Base-by-base conservation (phyloP, 1,140 invertebrate species). In the Drosophila mojavensis region DNA sequence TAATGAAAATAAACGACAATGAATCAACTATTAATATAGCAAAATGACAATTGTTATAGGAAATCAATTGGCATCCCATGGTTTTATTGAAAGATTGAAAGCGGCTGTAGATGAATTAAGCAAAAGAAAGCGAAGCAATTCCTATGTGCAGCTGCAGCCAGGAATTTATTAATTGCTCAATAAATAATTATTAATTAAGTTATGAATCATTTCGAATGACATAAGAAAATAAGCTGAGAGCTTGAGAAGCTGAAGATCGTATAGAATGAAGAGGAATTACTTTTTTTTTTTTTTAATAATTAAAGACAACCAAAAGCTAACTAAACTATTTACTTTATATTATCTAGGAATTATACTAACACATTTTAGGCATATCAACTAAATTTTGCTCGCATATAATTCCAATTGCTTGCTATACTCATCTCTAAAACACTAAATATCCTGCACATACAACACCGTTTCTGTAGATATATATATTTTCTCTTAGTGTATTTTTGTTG, bases 401-500 rank as follows among this genome's bases (percentile, higher is more conserved):
- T 10, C 11, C 17, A 11, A 24, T 13, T 62, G 75, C 73, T 68
- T 77, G 74, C 58, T 47, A 43, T 20, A 74, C 59, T 76, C 55
- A 51, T 51, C 15, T 36, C 30, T 17, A 9, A 33, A 15, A 36
- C 20, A 55, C 20, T 6, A 11, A 24, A 51, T 28, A 24, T 5
- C 1, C 10, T 20, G n/a, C 15, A 58, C 55, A 13, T 41, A 9
- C 20, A 58, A 26, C 36, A 39, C 53, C 10, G 6, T 58, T 43
- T 41, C 20, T 13, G 20, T 58, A 20, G 45, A 45, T 20, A 5
- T 15, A 28, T 28, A 45, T 24, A 24, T 39, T 45, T 60, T 24
- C 41, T 59, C 30, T 39, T 65, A 36, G 28, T 26, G 4, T 56
- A 41, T 58, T 56, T 43, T 43, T 26, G 20, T 20, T 65, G 3